A percentile compares a stretch with the other conserved stretches of the same genome.
Conservation (phyloP, 2,113 vertebrate species). For the Neotragus moschatus region DNA sequence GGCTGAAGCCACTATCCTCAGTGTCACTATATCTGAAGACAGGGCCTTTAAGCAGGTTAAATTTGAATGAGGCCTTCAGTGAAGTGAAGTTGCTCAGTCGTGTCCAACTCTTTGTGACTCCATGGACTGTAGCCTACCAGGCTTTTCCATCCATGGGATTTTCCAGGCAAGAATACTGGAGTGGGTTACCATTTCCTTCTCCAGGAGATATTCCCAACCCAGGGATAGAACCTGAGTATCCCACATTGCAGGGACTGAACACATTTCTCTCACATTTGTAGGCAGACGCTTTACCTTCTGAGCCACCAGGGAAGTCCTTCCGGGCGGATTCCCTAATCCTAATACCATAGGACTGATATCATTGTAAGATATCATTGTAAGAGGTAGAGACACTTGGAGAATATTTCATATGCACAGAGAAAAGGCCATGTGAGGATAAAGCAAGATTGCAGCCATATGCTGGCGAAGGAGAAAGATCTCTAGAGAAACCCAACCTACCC, state of each 20-base stretch:
- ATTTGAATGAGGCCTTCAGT: not conserved
- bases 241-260: no score
- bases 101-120: fast-evolving
- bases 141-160: no score
- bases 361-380: not conserved
- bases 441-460: not conserved
- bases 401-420: fast-evolving
- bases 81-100: fast-evolving
- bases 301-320: no score
- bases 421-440: not conserved
- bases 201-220: no score
- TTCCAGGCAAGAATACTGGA: no score
- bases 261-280: no score
- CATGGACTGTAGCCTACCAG: no score
- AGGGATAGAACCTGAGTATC: no score
- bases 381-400: not conserved
- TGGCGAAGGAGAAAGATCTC: not conserved
- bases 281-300: no score
- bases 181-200: no score
- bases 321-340: fast-evolving
- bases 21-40: not conserved
- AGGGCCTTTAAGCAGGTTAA: not conserved
- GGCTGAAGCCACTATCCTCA: not conserved
- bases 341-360: not conserved
- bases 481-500: not conserved